Percentiles rank a stretch among this genome's conserved stretches.
These are phyloP conservation scores for Cheirogaleus major DNA, from an alignment of 2,797 vertebrate genomes.

Conservation along the genomic window DNA sequence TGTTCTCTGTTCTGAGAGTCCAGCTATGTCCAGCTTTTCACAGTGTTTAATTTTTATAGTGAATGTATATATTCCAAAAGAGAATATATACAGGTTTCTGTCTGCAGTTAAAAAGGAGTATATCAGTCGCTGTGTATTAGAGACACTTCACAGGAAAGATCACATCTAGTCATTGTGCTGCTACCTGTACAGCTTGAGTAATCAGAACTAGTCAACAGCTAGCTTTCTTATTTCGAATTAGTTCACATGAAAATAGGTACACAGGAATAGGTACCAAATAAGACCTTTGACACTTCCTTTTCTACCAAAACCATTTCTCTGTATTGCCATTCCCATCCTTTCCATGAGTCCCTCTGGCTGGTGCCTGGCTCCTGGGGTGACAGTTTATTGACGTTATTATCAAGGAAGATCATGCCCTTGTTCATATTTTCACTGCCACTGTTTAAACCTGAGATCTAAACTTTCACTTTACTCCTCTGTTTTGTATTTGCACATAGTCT, in stretches of 20 bases:
- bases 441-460: background rate
- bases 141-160: background rate
- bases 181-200: background rate
- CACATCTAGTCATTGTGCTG: background rate
- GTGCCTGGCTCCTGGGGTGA: background rate
- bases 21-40: background rate
- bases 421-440: background rate
- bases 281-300: background rate
- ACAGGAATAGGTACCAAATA: background rate
- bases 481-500: background rate
- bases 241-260: constrained; percentile 17
- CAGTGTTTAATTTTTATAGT: constrained; percentile 12
- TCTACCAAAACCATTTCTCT: background rate
- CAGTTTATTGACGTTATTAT: background rate
- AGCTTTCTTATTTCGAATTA: constrained; percentile 13
- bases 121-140: background rate
- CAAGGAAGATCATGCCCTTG: background rate
- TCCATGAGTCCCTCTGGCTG: background rate
- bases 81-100: background rate
- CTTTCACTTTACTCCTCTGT: background rate
- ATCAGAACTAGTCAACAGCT: background rate
- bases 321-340: background rate
- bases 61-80: background rate
- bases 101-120: background rate
- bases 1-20: background rate